Evolutionary conservation across 2,113 vertebrate species (phyloP).

Genomic region (Laterallus jamaicensis): DNA sequence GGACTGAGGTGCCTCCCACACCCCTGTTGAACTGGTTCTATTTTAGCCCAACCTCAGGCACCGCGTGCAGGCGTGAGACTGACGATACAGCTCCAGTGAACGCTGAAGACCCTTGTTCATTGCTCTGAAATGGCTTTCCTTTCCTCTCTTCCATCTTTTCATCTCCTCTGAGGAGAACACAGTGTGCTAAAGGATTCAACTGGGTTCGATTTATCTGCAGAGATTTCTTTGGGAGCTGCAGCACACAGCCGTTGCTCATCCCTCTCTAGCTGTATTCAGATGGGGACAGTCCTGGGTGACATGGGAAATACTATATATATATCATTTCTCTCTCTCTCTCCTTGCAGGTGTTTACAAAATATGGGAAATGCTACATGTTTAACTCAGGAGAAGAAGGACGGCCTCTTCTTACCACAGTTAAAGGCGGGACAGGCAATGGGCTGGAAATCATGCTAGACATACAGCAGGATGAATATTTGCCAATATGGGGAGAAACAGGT

Average conservation of each 20-base stretch:
- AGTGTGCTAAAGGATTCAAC: neutral
- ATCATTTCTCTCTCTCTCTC: neutral
- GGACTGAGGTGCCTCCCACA: neutral
- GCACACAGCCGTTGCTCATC: rapidly evolving
- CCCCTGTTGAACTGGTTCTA: rapidly evolving
- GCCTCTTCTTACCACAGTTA: conserved; percentile 93
- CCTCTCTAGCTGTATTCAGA: rapidly evolving
- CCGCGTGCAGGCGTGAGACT: rapidly evolving
- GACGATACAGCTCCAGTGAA: neutral
- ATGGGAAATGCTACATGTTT: conserved; percentile 99
- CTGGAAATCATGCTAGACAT: conserved; percentile 99
- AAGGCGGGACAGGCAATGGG: conserved; percentile 96
- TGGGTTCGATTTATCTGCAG: neutral
- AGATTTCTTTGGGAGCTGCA: neutral
- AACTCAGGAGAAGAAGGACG: conserved; percentile 96
- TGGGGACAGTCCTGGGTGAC: rapidly evolving
- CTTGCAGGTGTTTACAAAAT: conserved; percentile 94
- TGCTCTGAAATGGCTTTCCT: neutral
- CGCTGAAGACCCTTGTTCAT: neutral
- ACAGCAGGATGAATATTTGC: conserved; percentile 91
- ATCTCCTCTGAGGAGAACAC: neutral
- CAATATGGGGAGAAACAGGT: conserved; percentile 87
- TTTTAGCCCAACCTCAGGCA: neutral
- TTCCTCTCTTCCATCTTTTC: neutral
- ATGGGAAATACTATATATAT: neutral